Conservation (phyloP, 2,113 vertebrate genomes). For the Rostratula benghalensis region DNA sequence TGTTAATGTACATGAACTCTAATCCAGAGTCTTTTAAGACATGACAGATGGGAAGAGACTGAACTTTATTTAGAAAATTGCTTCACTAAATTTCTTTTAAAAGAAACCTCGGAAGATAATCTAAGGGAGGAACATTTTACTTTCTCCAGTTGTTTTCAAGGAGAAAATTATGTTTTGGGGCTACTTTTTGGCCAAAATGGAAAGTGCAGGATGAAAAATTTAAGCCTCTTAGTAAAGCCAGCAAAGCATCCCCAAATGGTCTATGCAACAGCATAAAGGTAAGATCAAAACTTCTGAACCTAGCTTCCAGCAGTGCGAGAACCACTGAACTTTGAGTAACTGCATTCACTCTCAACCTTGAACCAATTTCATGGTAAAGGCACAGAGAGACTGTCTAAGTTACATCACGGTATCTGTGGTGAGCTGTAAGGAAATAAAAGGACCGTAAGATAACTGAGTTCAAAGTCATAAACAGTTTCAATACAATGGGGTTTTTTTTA, state of each 20-base stretch:
- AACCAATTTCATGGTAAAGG: background rate
- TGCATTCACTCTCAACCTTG: background rate
- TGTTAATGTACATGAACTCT: background rate
- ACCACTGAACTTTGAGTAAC: conserved; percentile 40
- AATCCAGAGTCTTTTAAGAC: background rate
- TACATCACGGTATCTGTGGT: background rate
- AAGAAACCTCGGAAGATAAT: background rate
- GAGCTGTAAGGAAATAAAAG: conserved; percentile 47
- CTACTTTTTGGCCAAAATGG: background rate
- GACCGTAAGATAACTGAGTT: conserved; percentile 6
- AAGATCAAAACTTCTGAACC: background rate
- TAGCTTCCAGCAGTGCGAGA: background rate
- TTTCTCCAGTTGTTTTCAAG: background rate
- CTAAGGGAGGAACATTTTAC: background rate
- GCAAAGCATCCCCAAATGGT: background rate
- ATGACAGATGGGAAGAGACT: background rate
- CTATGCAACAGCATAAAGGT: background rate
- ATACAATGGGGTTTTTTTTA: background rate
- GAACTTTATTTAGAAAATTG: background rate
- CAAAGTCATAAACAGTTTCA: conserved; percentile 23
- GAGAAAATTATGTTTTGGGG: background rate
- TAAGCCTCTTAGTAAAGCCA: background rate
- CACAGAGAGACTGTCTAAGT: background rate
- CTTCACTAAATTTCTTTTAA: background rate
- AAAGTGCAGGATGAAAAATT: background rate